Base-by-base conservation (phyloP, 2,888 invertebrate genomes). In the Mythimna vitellina region DNA sequence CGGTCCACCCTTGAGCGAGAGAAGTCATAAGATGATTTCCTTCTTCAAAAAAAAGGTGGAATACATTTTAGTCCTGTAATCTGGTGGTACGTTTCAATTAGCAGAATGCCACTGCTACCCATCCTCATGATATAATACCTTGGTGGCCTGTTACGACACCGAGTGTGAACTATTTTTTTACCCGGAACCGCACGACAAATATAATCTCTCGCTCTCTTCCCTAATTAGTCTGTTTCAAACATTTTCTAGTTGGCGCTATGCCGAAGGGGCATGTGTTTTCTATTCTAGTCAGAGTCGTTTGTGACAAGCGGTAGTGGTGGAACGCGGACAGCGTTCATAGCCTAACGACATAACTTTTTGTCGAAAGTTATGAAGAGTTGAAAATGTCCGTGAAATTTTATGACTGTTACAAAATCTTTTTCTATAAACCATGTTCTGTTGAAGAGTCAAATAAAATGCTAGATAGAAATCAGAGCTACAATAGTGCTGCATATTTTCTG, bases 281-380 rank as follows among this genome's bases (percentile, higher is more conserved):
- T 79, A 77, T 79, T 79, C 70, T 66, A 70, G 66, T 81, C 64
- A 12, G 29, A 81, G 22, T 22, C 78, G 64, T 78, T 81, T 71
- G 49, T 68, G 42, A 71, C 82, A 71, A 81, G 58, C 64, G 53
- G 51, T 56, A 66, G 70, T 66, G 60, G 66, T 57, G n/a, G n/a
- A 20, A 51, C 9, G n/a, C 49, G 20, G 49, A n/a, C 32, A 32
- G 51, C 51, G 53, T 64, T 54, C 66, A 61, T 71, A 62, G 56
- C 61, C 20, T 64, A 79, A 79, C 29, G 82, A 79, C 61, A 42
- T 46, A 81, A 81, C 66, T 79, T 81, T 80, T 67, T 81, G 66
- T 32, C 64, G 12, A 32, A 53, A 54, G 53, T 77, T 67, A 61
- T 66, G 8, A 42, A 54, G 9, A 46, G 42, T 65, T 79, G 14